Base-by-base conservation (phyloP, 1,140 invertebrate species). In the Pemphigus obesinymphae region DNA sequence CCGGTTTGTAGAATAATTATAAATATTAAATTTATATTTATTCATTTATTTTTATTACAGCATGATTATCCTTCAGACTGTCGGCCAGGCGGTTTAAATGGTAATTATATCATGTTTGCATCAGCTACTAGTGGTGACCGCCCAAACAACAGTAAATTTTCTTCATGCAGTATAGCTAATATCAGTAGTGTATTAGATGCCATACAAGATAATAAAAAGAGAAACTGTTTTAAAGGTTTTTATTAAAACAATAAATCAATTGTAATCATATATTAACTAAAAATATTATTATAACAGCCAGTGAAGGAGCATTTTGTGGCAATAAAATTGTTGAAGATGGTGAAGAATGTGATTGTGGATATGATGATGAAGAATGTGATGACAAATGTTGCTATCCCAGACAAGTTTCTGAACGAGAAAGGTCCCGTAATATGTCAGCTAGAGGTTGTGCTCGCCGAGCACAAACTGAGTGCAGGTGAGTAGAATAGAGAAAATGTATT, bases 321-420 rank as follows among this genome's bases (percentile, higher is more conserved):
- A 99, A 99, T 87, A 97, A 98, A 88, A 98, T 99, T 85, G 96
- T 98, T 0, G 98, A 99, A 88, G 93, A 92, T 43, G 96, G 95
- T 17, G 98, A 99, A 88, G 95, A 99, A 88, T 99, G 98, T 86
- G 98, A 99, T 88, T 99, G 98, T 87, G 98, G 98, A 31, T 99
- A 97, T 87, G 95, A 97, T 85, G 92, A 95, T 82, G 90, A 91
- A 29, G 97, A 99, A 86, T 99, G 97, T 88, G 91, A 91, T 82
- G 96, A 99, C 85, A 91, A 90, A 50, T 99, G 98, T 87, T 99
- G 98, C 88, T 96, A 97, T 87, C 97, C 97, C 6, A 89, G 94
- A 23, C 88, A 93, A 85, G 87, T 96, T 5, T 92, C 90, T 84
- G 90, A 91, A 29, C 87, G 89, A 82, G 94, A 95, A 84, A 89